Conservation (phyloP, 2,888 invertebrate species). For the Oscheius sp. region DNA sequence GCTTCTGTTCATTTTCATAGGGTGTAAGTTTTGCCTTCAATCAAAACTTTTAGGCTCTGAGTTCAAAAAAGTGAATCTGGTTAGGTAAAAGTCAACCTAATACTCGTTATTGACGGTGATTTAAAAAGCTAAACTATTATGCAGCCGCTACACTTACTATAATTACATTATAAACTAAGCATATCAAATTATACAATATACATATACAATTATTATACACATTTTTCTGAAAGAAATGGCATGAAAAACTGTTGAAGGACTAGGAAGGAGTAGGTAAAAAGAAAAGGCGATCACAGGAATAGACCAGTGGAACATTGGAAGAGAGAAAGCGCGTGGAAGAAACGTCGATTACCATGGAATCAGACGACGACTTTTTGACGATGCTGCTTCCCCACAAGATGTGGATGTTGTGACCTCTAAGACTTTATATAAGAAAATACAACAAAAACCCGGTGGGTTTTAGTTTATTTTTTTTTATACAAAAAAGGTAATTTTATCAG, state of each 20-base stretch:
- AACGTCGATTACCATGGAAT: background rate
- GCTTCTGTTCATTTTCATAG: too few relatives aligned
- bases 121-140: background rate
- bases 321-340: background rate
- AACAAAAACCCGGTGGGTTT: too few relatives aligned
- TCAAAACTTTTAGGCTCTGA: background rate
- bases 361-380: slow-evolving; percentile 33
- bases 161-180: slow-evolving; percentile 1
- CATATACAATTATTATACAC: background rate
- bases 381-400: slow-evolving; percentile 23
- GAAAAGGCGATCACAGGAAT: slow-evolving; percentile 10
- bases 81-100: too few relatives aligned
- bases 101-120: too few relatives aligned
- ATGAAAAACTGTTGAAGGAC: background rate
- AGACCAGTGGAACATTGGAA: background rate
- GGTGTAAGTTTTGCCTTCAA: background rate
- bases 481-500: too few relatives aligned
- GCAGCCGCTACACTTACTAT: background rate
- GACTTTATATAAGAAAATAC: background rate
- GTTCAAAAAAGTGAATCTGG: background rate
- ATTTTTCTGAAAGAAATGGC: slow-evolving; percentile 1
- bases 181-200: background rate
- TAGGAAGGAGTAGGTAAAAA: slow-evolving; percentile 3
- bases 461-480: background rate
- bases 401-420: background rate